Evolutionary conservation across 1,140 invertebrate species (phyloP).

Genomic region (Drosophila triauraria): DNA sequence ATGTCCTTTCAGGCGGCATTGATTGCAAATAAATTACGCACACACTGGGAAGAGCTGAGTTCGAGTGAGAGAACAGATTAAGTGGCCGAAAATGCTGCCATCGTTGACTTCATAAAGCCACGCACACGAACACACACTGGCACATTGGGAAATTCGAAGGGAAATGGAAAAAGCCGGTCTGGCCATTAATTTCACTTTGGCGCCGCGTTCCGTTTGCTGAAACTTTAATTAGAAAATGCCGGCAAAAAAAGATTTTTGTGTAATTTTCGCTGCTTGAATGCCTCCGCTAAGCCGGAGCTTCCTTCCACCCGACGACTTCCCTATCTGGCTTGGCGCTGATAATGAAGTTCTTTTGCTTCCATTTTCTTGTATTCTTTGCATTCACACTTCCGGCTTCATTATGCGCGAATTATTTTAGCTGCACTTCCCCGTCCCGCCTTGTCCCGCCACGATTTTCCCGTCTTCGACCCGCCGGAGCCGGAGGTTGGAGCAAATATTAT

Average conservation of each 20-base stretch:
- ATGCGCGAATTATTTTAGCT: slow-evolving; percentile 82
- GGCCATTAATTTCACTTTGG: slow-evolving; percentile 82
- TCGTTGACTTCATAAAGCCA: slow-evolving; percentile 70
- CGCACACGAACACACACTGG: slow-evolving; percentile 3
- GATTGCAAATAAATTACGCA: slow-evolving; percentile 82
- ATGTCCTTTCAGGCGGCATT: slow-evolving; percentile 76
- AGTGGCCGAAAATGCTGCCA: slow-evolving; percentile 58
- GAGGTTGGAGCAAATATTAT: slow-evolving; percentile 55
- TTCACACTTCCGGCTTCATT: slow-evolving; percentile 83
- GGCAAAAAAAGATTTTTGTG: slow-evolving; percentile 68
- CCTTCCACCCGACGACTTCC: slow-evolving; percentile 12
- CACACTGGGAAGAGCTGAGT: slow-evolving; percentile 22
- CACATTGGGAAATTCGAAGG: slow-evolving; percentile 4
- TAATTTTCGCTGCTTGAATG: slow-evolving; percentile 71
- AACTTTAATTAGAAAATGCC: slow-evolving; percentile 81
- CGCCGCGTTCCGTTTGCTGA: slow-evolving; percentile 62
- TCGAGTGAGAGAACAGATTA: slow-evolving; percentile 63
- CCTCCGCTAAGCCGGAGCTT: slow-evolving; percentile 31
- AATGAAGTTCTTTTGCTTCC: slow-evolving; percentile 76
- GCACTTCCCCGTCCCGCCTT: slow-evolving; percentile 48
- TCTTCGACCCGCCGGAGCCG: neutral
- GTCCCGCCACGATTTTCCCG: slow-evolving; percentile 6
- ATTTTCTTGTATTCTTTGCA: slow-evolving; percentile 70
- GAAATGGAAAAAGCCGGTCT: slow-evolving; percentile 20
- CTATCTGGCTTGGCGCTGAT: slow-evolving; percentile 52